These are phyloP conservation scores for Zaprionus kolodkinae DNA, from an alignment of 1,140 invertebrate species.

Conservation along the genomic window DNA sequence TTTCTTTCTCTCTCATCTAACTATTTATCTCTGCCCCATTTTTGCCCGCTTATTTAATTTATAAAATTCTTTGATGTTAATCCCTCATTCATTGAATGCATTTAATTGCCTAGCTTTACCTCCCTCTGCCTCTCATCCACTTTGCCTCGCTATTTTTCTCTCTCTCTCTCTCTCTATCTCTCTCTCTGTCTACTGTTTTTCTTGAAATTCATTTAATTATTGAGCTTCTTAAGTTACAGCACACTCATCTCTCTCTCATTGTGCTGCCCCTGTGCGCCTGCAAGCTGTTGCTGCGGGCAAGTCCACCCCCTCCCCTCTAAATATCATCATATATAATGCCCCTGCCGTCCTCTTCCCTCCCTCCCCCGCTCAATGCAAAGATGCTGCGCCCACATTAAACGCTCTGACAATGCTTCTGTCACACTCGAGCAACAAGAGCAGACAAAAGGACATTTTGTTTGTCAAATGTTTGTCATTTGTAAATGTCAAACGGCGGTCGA, in stretches of 20 bases:
- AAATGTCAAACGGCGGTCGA: slow-evolving; percentile 83
- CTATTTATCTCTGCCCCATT: not conserved
- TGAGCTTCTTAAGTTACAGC: slow-evolving; percentile 22
- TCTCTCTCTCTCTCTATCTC: slow-evolving; percentile 13
- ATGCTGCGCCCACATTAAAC: slow-evolving; percentile 59
- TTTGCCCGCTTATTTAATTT: not conserved
- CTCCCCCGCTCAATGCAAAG: not conserved
- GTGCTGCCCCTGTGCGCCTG: slow-evolving; percentile 18
- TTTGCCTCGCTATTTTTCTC: not conserved
- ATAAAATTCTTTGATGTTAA: slow-evolving; percentile 32
- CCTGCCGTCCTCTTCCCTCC: not conserved
- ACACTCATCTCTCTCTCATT: slow-evolving; percentile 25
- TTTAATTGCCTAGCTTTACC: slow-evolving; percentile 62
- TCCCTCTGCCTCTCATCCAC: slow-evolving; percentile 4
- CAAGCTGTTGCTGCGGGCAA: slow-evolving; percentile 63
- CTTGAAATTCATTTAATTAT: slow-evolving; percentile 60
- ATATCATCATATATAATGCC: no score
- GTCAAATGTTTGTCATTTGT: slow-evolving; percentile 83
- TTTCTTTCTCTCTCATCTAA: not conserved
- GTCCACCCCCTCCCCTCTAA: not conserved
- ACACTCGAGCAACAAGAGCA: slow-evolving; percentile 26
- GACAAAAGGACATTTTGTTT: slow-evolving; percentile 69
- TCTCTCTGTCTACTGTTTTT: not conserved
- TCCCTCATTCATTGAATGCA: slow-evolving; percentile 41
- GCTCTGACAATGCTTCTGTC: slow-evolving; percentile 54